phyloP scores from a whole-genome alignment of 37 sponge, comb jelly and placozoan genomes.

The Lycopodina hypogea region DNA sequence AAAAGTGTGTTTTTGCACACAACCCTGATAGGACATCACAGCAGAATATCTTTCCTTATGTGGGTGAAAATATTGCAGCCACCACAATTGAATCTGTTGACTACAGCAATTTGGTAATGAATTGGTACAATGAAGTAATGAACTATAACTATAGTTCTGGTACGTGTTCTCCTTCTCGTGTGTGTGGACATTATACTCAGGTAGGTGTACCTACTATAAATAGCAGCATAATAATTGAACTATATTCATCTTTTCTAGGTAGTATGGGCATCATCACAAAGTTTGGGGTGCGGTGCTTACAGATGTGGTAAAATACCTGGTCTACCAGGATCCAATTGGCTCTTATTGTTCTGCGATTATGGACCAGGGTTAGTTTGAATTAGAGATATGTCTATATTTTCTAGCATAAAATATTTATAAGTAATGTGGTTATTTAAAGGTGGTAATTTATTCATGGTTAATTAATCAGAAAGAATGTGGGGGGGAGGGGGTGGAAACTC shows the following conservation, averaged over 20 bases:
- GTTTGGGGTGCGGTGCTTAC: constrained; percentile 4
- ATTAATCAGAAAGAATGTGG: too few species aligned
- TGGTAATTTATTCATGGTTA: too few species aligned
- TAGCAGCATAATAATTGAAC: not conserved
- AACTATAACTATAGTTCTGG: not conserved
- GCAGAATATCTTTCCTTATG: not conserved
- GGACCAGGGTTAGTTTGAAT: constrained; percentile 11
- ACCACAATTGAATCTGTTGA: not conserved
- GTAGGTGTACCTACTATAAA: not conserved
- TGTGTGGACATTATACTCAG: constrained; percentile 23
- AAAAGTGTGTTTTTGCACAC: constrained; percentile 8
- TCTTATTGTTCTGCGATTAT: constrained; percentile 7
- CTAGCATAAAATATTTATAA: too few species aligned
- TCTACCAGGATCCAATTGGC: not conserved
- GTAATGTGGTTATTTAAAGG: too few species aligned
- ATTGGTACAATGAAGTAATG: constrained; percentile 18
- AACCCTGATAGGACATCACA: constrained; percentile 3
- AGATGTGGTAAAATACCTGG: not conserved
- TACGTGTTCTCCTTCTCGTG: not conserved
- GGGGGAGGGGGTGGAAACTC: too few species aligned
- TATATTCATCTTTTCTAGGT: not conserved
- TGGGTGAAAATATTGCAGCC: constrained; percentile 17
- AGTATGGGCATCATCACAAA: constrained; percentile 2
- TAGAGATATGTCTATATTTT: too few species aligned
- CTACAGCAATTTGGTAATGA: not conserved